These are phyloP conservation scores for Luffia ferchaultella DNA, from an alignment of 2,888 invertebrate species.

Conservation along the genomic window DNA sequence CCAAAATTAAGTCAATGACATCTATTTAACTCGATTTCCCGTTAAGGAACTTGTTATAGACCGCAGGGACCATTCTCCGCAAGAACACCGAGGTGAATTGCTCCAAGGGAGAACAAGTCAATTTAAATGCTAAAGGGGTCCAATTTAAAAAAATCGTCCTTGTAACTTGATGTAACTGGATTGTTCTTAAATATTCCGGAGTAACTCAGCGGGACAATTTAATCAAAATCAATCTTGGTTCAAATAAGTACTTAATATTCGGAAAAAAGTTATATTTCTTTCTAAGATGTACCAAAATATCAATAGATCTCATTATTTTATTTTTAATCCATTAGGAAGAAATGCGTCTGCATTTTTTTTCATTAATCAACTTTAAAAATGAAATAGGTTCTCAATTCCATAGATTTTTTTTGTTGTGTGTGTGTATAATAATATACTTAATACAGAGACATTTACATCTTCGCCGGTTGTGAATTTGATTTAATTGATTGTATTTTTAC, in stretches of 20 bases:
- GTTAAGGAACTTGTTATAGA: constrained; percentile 54
- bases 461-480: too few species aligned
- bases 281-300: too few species aligned
- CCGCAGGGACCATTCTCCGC: constrained; percentile 44
- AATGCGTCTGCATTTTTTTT: too few species aligned
- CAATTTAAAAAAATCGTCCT: constrained; percentile 42
- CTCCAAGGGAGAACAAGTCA: constrained; percentile 48
- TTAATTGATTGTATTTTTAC: too few species aligned
- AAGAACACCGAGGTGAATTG: constrained; percentile 39
- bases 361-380: too few species aligned
- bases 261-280: too few species aligned
- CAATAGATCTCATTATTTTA: too few species aligned
- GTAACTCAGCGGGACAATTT: not conserved
- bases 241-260: not conserved
- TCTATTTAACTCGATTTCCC: constrained; percentile 54
- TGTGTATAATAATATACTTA: too few species aligned
- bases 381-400: too few species aligned
- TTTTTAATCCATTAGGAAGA: too few species aligned
- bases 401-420: too few species aligned
- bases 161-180: constrained; percentile 24
- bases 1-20: constrained; percentile 54
- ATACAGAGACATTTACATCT: too few species aligned
- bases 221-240: not conserved
- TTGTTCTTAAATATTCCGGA: not conserved
- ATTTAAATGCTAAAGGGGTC: constrained; percentile 54